Evolutionary conservation across 2,113 vertebrate species (phyloP).

Genomic region (Vanacampus margaritifer): DNA sequence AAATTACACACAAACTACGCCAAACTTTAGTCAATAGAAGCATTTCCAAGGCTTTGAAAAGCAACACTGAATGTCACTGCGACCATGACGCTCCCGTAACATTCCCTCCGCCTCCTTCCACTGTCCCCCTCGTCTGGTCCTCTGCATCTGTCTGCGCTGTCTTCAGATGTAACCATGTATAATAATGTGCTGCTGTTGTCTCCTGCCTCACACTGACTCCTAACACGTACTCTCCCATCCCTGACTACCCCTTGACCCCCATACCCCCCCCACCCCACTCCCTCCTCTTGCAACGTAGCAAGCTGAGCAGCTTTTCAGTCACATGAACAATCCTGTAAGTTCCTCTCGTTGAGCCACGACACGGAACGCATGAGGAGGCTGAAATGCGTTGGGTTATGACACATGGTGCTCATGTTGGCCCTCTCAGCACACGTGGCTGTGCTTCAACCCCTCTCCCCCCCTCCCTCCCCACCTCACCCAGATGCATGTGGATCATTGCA

Average conservation of each 20-base stretch:
- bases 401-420: conserved; percentile 28
- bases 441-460: not conserved
- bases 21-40: not conserved
- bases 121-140: conserved; percentile 19
- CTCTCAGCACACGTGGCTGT: conserved; percentile 3
- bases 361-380: conserved; percentile 91
- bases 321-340: conserved; percentile 99
- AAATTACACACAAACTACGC: not conserved
- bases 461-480: not conserved
- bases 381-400: conserved; percentile 40
- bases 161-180: conserved; percentile 39
- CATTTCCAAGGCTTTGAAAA: not conserved
- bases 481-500: conserved; percentile 6
- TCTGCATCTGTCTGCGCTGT: conserved; percentile 39
- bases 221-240: conserved; percentile 68
- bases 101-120: conserved; percentile 5
- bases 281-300: conserved; percentile 92
- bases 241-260: not conserved
- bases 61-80: not conserved
- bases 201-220: conserved; percentile 55
- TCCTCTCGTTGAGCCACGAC: conserved; percentile 78
- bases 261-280: conserved; percentile 31
- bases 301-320: conserved; percentile 99
- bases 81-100: not conserved
- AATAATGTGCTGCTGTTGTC: conserved; percentile 56